These are phyloP conservation scores for Mobula birostris DNA, from an alignment of 2,113 vertebrate species.

Conservation along the genomic window DNA sequence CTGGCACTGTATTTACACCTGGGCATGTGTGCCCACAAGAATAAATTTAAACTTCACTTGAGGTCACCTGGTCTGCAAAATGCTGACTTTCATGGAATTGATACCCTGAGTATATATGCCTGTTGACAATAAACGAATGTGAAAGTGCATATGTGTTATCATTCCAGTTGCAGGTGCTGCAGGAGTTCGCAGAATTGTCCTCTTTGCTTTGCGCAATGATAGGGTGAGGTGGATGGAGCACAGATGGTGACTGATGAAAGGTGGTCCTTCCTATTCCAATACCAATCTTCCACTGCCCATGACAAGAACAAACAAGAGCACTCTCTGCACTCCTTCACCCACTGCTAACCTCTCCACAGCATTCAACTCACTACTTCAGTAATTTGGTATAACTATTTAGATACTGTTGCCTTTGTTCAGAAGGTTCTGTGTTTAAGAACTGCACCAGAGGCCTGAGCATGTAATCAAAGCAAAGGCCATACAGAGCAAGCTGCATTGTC, in stretches of 20 bases:
- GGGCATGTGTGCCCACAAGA: too few relatives aligned
- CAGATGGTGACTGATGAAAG: background rate
- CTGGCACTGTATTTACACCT: too few relatives aligned
- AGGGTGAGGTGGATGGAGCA: background rate
- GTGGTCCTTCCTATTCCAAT: background rate
- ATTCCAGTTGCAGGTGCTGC: background rate
- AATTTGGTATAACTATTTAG: too few relatives aligned
- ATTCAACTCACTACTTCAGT: background rate
- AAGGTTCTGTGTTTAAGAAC: too few relatives aligned
- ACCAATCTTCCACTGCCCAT: background rate
- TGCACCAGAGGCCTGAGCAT: background rate
- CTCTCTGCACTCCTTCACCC: background rate
- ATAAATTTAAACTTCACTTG: too few relatives aligned
- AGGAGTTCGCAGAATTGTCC: background rate
- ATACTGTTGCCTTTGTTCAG: too few relatives aligned
- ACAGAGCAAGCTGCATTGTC: background rate
- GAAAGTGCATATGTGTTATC: background rate
- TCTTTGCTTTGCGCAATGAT: background rate
- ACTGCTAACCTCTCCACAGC: background rate
- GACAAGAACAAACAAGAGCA: too few relatives aligned
- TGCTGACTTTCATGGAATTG: too few relatives aligned
- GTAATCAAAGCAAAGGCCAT: background rate
- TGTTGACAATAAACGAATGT: too few relatives aligned
- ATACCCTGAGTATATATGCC: too few relatives aligned
- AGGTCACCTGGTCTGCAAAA: too few relatives aligned